Evolutionary conservation across 2,113 vertebrate species (phyloP).

Genomic region (Callospermophilus lateralis): DNA sequence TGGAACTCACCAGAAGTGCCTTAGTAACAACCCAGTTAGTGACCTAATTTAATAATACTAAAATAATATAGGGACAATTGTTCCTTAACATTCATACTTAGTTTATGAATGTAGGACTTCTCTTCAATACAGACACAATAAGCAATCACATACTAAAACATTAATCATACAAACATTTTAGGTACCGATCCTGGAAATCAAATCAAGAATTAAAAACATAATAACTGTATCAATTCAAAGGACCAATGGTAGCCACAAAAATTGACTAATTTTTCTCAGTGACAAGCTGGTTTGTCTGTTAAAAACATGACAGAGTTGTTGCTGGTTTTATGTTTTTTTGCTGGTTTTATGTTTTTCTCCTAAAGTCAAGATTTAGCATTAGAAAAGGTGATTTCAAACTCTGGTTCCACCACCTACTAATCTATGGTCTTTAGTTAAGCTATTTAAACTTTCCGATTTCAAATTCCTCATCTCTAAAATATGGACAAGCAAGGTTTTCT

Average conservation of each 20-base stretch:
- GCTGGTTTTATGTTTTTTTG: neutral
- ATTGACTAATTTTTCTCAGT: slow-evolving; percentile 38
- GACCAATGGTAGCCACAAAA: neutral
- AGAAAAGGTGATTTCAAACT: slow-evolving; percentile 28
- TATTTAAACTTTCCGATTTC: neutral
- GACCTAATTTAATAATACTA: slow-evolving; percentile 66
- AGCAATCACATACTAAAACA: neutral
- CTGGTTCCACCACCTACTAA: neutral
- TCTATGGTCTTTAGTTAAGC: neutral
- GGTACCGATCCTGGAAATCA: neutral
- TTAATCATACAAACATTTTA: slow-evolving; percentile 12
- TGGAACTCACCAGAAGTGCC: neutral
- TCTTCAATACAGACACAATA: neutral
- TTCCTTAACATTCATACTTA: neutral
- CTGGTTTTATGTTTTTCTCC: neutral
- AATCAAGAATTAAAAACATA: neutral
- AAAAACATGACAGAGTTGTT: neutral
- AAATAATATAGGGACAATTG: slow-evolving; percentile 37
- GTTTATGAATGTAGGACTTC: neutral
- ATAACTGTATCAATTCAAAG: neutral
- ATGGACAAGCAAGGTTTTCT: neutral
- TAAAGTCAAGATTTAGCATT: neutral
- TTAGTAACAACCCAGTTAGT: slow-evolving; percentile 13
- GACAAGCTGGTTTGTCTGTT: neutral
- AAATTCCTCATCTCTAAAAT: slow-evolving; percentile 37